Evolutionary conservation across 2,113 vertebrate species (phyloP).

Genomic region (Bos indicus): DNA sequence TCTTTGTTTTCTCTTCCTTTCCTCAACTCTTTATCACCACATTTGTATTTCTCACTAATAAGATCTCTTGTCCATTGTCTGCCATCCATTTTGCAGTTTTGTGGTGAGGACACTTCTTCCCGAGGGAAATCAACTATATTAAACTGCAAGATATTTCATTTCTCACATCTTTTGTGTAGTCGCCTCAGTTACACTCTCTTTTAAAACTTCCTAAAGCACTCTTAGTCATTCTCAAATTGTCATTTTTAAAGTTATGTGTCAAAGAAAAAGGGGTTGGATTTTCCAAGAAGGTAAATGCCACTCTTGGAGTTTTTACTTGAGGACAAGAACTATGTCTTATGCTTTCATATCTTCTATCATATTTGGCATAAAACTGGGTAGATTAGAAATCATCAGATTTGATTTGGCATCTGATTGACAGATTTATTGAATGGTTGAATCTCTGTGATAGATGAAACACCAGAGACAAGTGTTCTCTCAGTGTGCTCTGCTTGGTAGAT

Average conservation of each 20-base stretch:
- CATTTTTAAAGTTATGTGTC: background rate
- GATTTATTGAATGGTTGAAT: background rate
- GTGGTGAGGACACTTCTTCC: background rate
- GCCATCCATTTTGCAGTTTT: background rate
- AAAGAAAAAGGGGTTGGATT: background rate
- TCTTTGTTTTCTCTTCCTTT: background rate
- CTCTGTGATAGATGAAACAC: background rate
- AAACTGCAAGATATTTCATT: background rate
- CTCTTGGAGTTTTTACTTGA: background rate
- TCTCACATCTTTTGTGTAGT: background rate
- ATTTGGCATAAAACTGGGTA: background rate
- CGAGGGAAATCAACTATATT: background rate
- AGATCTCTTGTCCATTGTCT: background rate
- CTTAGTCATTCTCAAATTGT: background rate
- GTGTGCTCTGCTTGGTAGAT: background rate
- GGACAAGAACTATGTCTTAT: background rate
- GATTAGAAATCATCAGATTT: background rate
- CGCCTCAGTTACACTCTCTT: background rate
- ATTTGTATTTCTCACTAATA: background rate
- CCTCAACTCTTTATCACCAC: background rate
- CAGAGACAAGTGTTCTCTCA: background rate
- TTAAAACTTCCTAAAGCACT: background rate
- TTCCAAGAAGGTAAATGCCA: background rate
- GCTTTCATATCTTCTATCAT: background rate
- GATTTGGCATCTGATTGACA: background rate